Evolutionary conservation across 2,797 vertebrate genomes (phyloP), one percentile per base, ranked within the genome.

Genomic region (Schizopygopsis malacanthus): DNA sequence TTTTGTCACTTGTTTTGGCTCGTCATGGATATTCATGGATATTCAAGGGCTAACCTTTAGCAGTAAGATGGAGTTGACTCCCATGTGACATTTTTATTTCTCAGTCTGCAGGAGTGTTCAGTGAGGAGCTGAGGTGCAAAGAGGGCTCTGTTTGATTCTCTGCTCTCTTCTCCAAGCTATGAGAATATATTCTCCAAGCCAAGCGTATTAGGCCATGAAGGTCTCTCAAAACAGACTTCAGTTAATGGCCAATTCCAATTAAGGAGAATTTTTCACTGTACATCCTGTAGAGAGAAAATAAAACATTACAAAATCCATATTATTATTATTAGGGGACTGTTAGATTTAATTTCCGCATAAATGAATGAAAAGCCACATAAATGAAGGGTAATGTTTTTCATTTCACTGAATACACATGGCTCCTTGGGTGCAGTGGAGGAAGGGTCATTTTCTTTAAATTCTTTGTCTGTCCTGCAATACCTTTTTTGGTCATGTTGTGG

Each of bases 11-110:
- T 83, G 69, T 84, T 84, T 73, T 79, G 83, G 52, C 7, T 75
- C 54, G 11, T n/a, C 20, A 4, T 82, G 43, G 85, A 82, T 77
- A 77, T 85, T 25, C n/a, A 85, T 63, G 84, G 72, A 87, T 83
- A 85, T 78, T 87, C 87, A 76, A 61, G 59, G 39, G 52, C 28
- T 82, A 89, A 85, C 88, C 84, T 90, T 88, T 86, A 67, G 33
- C 13, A 43, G 85, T 25, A 67, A 85, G 79, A 80, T 86, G 65
- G 65, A 87, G 75, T 77, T 61, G 61, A 70, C 39, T 45, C 52
- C 79, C 54, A 70, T 71, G 63, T 85, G 85, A 79, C 83, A 87
- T 90, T 85, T 83, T 39, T 37, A 61, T 87, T 88, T 81, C 82
- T 88, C 71, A 80, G 83, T 79, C 69, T 54, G 52, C 28, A 43